Percentiles rank a stretch among this genome's conserved stretches.
These are phyloP conservation scores for Bufotes viridis DNA, from an alignment of 2,797 vertebrate species.

Conservation along the genomic window DNA sequence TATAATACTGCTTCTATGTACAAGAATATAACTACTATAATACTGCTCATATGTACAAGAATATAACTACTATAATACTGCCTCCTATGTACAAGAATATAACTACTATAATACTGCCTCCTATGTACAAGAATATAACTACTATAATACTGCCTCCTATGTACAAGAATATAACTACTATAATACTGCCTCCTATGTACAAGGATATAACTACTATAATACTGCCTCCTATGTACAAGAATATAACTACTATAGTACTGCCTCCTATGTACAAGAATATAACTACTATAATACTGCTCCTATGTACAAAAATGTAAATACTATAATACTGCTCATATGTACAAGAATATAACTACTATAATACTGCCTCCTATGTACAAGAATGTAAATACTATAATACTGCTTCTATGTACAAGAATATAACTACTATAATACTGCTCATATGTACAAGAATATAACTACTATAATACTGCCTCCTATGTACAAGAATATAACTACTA, in stretches of 20 bases:
- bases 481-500: no score
- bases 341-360: neutral
- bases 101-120: neutral
- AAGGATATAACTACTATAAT: neutral
- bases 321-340: no score
- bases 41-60: neutral
- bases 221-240: neutral
- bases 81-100: neutral
- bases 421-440: neutral
- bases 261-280: no score
- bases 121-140: neutral
- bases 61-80: neutral
- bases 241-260: no score
- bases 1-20: neutral
- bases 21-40: slow-evolving; percentile 8
- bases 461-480: neutral
- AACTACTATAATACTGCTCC: no score
- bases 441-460: neutral
- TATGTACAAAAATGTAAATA: no score
- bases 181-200: neutral
- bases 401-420: neutral
- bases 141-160: neutral
- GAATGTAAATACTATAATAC: neutral
- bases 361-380: neutral
- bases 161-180: neutral